Base-by-base conservation (phyloP, 2,888 invertebrate genomes). In the Hemicrepidius hirtus region DNA sequence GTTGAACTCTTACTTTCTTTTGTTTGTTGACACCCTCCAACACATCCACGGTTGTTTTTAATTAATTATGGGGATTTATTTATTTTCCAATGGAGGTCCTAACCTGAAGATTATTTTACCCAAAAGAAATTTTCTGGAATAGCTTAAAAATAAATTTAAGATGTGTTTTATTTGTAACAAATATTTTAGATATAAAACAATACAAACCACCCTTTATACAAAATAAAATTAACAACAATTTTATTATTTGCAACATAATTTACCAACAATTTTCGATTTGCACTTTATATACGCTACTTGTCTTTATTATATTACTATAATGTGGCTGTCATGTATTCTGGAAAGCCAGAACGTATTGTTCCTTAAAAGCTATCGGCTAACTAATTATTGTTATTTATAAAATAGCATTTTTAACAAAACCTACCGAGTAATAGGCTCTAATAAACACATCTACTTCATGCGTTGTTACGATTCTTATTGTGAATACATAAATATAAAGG, bases 181-280 rank as follows among this genome's bases (percentile, higher is more conserved):
- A 64, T 57, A 24, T 71, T 60, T 49, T 41, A 66, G 49, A 71
- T 60, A 71, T 59, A 66, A 64, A 60, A 66, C 57, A 60, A 65
- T 71, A 66, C 71, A 66, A 71, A 65, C 59, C 66, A 71, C 71
- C 71, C 60, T 71, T 59, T 71, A 66, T 49, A 53, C 37, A 66
- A 71, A 71, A 66, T 68, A 71, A 71, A 50, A 71, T 66, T 66
- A 71, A 66, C 71, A 71, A 66, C 66, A 60, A 60, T 64, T n/a
- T n/a, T n/a, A n/a, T n/a, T 46, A 44, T 44, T 57, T 59, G 16
- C 20, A 63, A 46, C 46, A 46, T 53, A 40, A 66, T 40, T 55
- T 66, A 66, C 66, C 55, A 40, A 55, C 55, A 55, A 55, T 55
- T 65, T 50, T 0, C n/a, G 20, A 37, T 57, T 12, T 37, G 18